Base-by-base conservation (phyloP, 1,140 invertebrate genomes). In the Ectropis grisescens region DNA sequence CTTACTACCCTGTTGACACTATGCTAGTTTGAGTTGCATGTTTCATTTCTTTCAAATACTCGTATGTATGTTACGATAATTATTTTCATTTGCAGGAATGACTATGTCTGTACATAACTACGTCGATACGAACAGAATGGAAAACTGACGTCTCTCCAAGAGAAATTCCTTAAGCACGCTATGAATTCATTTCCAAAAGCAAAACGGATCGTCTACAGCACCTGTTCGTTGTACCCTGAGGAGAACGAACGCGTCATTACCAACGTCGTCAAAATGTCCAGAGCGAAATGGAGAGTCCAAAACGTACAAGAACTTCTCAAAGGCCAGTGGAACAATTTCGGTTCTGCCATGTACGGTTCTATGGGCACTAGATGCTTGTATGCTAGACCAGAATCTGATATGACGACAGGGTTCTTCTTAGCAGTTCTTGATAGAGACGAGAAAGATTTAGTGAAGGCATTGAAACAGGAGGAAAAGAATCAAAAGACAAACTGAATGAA, bases 331-430 rank as follows among this genome's bases (percentile, higher is more conserved):
- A 82, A 82, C 27, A 90, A 90, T 58, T 86, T 85, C 42, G 90
- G 91, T 7, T 88, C 86, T 5, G 48, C 71, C 1, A 82, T 88
- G 38, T 92, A 88, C 51, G 74, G 68, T 2, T 76, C 83, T 45
- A 85, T 81, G 74, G 89, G 83, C 55, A 87, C 89, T 9, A 88
- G 88, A 34, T 97, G 94, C 72, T 47, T 98, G 0, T 93, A 95
- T 64, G 86, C 92, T 0, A 83, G 82, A 42, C 87, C 91, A 0
- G 86, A 92, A 8, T 62, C 80, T 2, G 93, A 97, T 83, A 74
- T 88, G 2, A 96, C 94, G 0, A 96, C 93, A 80, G 97, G 96
- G 13, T 98, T 98, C 76, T 99, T 99, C 82, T 85, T 98, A 11
- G 94, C 95, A 5, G 85, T 97, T 28, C 92, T 98, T 66, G 90